Evolutionary conservation across 2,888 invertebrate species (phyloP), one percentile per base, ranked within the genome.

Genomic region (Tiliacea citrago): DNA sequence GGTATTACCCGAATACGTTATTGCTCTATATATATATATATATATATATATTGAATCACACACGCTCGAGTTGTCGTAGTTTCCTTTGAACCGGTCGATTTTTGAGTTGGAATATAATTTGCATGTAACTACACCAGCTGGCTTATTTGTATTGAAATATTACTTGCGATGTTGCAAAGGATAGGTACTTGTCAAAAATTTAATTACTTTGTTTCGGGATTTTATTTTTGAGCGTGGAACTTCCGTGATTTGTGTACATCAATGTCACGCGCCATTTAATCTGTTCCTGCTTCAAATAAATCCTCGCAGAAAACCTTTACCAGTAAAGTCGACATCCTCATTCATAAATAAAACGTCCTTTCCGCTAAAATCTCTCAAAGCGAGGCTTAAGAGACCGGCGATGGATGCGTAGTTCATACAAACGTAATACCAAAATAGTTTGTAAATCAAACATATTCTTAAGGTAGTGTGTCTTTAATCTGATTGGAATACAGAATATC

Each of bases 291-390:
- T 61, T 13, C 9, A 47, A 39, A 78, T 65, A 35, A 55, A 67
- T 58, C 51, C 35, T 57, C 21, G 21, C 9, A 60, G 5, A 53
- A n/a, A 79, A 58, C 66, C 80, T 74, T 83, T n/a, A 66, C 24
- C 9, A 39, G 12, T 35, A 29, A 51, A 68, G 12, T 47, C n/a
- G 67, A 10, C 39, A 51, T 67, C 74, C 61, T 68, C 35, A 39
- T 39, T 24, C 66, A 75, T 70, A 75, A 83, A 75, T 82, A 80
- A 53, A 73, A 47, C 7, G 60, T 49, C 60, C 67, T 80, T 69
- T 70, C 60, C 47, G 18, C 12, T 60, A 39, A 55, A 68, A 65
- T 62, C n/a, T 55, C 57, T 58, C 61, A 62, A 66, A 67, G 49
- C 58, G 51, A 73, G 61, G 29, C 53, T 76, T 35, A 42, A 71